A percentile compares a stretch with the other conserved stretches of the same genome.
Evolutionary conservation across 2,797 vertebrate species (phyloP).

Genomic region (Catharus ustulatus): DNA sequence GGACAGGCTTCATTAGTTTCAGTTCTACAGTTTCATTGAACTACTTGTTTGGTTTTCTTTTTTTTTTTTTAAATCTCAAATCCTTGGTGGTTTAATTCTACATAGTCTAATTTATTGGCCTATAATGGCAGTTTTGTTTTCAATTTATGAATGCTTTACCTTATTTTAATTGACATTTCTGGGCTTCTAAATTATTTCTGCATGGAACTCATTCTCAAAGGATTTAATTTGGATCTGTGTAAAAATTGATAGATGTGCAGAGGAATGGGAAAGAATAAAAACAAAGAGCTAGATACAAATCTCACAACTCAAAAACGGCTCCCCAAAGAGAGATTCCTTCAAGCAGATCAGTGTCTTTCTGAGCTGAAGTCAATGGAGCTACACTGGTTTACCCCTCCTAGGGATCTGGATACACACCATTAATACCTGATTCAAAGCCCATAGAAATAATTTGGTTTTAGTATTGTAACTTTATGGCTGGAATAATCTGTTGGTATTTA

Average conservation of each 20-base stretch:
- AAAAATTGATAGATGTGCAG: conserved; percentile 35
- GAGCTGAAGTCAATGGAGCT: conserved; percentile 9
- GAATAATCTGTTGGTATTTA: conserved; percentile 37
- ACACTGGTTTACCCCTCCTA: conserved; percentile 10
- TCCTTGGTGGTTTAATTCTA: conserved; percentile 17
- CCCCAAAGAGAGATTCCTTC: conserved; percentile 24
- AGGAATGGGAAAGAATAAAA: conserved; percentile 32
- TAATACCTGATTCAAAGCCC: conserved; percentile 27
- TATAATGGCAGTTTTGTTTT: conserved; percentile 21
- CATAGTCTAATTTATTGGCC: not conserved
- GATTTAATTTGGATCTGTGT: conserved; percentile 25
- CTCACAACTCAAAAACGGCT: not conserved
- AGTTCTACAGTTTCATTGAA: conserved; percentile 6
- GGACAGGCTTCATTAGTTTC: conserved; percentile 13
- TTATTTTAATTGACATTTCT: conserved; percentile 47
- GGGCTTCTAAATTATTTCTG: conserved; percentile 23
- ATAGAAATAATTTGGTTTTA: conserved; percentile 23
- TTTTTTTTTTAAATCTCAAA: not conserved
- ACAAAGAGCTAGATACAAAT: not conserved
- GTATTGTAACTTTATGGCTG: not conserved
- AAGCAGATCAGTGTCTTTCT: conserved; percentile 29
- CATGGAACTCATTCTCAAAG: not conserved
- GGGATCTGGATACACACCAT: conserved; percentile 40
- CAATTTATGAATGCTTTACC: conserved; percentile 41
- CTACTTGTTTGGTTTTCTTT: not conserved